These are phyloP conservation scores for Antheraea mylitta DNA, from an alignment of 1,140 invertebrate species.

Conservation along the genomic window DNA sequence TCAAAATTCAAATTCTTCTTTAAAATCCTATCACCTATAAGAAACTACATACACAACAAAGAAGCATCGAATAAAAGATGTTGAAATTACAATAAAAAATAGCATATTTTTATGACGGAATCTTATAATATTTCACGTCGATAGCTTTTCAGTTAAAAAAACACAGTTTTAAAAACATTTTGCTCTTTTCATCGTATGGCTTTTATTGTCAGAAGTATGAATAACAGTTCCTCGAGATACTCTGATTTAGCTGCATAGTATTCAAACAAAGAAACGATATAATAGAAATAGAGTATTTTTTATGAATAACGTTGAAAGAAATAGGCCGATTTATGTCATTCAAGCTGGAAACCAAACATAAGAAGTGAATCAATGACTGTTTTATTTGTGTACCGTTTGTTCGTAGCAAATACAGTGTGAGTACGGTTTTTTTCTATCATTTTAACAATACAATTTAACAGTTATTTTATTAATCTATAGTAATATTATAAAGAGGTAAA, in stretches of 20 bases:
- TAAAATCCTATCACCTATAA: no score
- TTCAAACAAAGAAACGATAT: background rate
- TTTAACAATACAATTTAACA: background rate
- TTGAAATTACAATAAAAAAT: no score
- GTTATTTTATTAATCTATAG: no score
- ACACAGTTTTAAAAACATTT: background rate
- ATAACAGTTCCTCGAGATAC: background rate
- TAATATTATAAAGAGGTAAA: no score
- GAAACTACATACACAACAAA: no score
- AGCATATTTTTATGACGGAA: no score
- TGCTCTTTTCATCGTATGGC: background rate
- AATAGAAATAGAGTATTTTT: background rate
- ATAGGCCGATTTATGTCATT: background rate
- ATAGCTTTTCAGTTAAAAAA: background rate
- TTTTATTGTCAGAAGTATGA: conserved; percentile 3
- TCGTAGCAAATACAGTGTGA: background rate
- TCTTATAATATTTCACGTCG: background rate
- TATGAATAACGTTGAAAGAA: background rate
- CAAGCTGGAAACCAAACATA: background rate
- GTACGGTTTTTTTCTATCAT: background rate
- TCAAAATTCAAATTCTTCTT: no score
- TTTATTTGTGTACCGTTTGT: background rate
- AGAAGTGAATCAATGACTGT: background rate
- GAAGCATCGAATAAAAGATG: no score
- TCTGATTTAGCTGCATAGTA: background rate